Evolutionary conservation across 2,113 vertebrate genomes (phyloP), one percentile per base, ranked within the genome.

Genomic region (Nesogale talazaci): DNA sequence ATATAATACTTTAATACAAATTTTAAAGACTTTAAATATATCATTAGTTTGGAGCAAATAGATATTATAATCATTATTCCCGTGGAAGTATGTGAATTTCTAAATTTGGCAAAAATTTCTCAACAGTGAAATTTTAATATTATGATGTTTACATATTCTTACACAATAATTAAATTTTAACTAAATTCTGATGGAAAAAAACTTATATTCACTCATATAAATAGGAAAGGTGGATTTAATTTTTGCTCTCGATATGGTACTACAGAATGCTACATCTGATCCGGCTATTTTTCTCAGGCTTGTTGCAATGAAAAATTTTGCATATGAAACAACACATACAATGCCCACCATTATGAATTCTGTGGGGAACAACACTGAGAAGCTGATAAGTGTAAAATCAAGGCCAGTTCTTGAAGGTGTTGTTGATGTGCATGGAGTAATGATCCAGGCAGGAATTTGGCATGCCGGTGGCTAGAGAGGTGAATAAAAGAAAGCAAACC

Each of bases 161-260:
- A 42, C 14, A 42, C 23, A 74, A 56, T 78, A 83, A 90, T 17
- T 14, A 67, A 76, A 78, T 9, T 9, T 93, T 94, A 83, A 89
- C 14, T 42, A 20, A 2, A 17, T 88, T 57, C 23, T 75, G 25
- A 31, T 81, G 78, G 22, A 79, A 76, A 46, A 27, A 15, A 3
- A 4, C 75, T 56, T 83, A 19, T 67, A 25, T 52, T 76, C 9
- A 57, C 1, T 75, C 27, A 14, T 4, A 72, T 31, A 40, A 20
- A 77, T 46, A 72, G 63, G n/a, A 84, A 90, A 79, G 42, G 63
- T 46, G 36, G 36, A 46, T 40, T 81, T 25, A 65, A 65, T 59
- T 29, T 31, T 75, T 31, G 46, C 87, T 69, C n/a, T 79, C 7
- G 23, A 79, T 83, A 36, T n/a, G 59, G 52, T 31, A 67, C 6